These are phyloP conservation scores for Pterostichus niger DNA, from an alignment of 2,888 invertebrate species.

Conservation along the genomic window DNA sequence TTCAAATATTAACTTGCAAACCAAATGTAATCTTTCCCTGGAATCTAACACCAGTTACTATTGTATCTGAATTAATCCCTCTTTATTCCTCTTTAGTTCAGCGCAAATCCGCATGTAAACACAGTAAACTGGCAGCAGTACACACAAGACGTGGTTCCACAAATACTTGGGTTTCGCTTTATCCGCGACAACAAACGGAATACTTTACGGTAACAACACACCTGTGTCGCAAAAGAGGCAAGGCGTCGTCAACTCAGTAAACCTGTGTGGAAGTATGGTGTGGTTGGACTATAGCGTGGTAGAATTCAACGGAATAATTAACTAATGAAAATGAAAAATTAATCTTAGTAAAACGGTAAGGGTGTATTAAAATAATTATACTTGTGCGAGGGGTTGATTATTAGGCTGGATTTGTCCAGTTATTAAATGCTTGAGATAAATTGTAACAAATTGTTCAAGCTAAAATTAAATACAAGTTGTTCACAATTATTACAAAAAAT, in stretches of 20 bases:
- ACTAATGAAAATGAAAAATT: constrained; percentile 42
- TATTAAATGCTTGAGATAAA: neutral
- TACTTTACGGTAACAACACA: constrained; percentile 42
- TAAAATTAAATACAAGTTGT: neutral
- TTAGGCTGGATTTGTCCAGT: neutral
- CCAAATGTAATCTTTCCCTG: constrained; percentile 23
- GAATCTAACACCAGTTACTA: constrained; percentile 25
- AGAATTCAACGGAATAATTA: neutral
- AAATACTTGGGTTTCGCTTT: constrained; percentile 28
- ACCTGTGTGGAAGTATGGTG: neutral
- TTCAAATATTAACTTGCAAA: neutral
- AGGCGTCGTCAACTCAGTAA: neutral
- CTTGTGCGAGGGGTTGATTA: neutral
- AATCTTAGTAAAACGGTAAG: neutral
- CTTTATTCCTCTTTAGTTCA: constrained; percentile 41
- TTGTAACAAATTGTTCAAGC: neutral
- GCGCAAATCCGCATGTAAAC: constrained; percentile 48
- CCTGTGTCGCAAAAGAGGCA: neutral
- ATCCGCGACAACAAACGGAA: constrained; percentile 32
- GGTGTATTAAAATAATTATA: constrained; percentile 7
- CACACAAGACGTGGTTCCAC: constrained; percentile 24
- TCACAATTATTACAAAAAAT: no score
- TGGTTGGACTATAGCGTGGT: no score
- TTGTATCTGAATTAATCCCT: constrained; percentile 34
- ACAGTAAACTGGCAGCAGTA: constrained; percentile 1